Evolutionary conservation across 2,888 invertebrate genomes (phyloP).

Genomic region (Barypeithes pellucidus): DNA sequence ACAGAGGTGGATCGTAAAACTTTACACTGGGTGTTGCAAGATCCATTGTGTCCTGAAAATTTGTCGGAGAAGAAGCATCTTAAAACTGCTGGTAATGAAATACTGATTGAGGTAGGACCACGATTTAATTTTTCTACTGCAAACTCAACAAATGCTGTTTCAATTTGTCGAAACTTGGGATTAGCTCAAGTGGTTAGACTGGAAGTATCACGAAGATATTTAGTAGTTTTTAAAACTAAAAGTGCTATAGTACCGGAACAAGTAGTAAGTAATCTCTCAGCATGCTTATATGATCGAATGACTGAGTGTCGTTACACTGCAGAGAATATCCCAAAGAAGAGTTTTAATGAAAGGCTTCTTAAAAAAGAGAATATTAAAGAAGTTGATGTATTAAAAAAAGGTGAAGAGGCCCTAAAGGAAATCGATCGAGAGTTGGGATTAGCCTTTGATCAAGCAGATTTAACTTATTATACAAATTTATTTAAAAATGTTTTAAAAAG

Average conservation of each 20-base stretch:
- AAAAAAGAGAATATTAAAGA: constrained; percentile 84
- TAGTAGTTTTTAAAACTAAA: constrained; percentile 73
- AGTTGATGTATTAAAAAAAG: constrained; percentile 86
- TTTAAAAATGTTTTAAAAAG: constrained; percentile 88
- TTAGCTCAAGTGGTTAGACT: constrained; percentile 83
- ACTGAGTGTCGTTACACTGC: constrained; percentile 89
- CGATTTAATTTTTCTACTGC: constrained; percentile 96
- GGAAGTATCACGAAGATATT: constrained; percentile 87
- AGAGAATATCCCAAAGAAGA: constrained; percentile 77
- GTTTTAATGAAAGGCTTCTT: constrained; percentile 80
- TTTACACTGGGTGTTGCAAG: constrained; percentile 85
- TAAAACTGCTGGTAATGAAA: constrained; percentile 66
- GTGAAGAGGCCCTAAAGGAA: constrained; percentile 84
- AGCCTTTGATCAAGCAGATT: constrained; percentile 94
- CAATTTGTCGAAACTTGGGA: constrained; percentile 91
- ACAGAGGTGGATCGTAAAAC: constrained; percentile 76
- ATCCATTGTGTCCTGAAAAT: constrained; percentile 78
- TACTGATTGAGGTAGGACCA: constrained; percentile 91
- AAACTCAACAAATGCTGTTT: constrained; percentile 96
- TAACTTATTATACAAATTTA: constrained; percentile 90
- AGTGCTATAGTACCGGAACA: constrained; percentile 67
- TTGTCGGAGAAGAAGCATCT: constrained; percentile 74
- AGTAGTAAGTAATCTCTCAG: constrained; percentile 72
- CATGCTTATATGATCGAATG: constrained; percentile 91
- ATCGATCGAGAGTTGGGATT: constrained; percentile 79